These are phyloP conservation scores for Archips crataeganus DNA, from an alignment of 2,888 invertebrate genomes.

Conservation along the genomic window DNA sequence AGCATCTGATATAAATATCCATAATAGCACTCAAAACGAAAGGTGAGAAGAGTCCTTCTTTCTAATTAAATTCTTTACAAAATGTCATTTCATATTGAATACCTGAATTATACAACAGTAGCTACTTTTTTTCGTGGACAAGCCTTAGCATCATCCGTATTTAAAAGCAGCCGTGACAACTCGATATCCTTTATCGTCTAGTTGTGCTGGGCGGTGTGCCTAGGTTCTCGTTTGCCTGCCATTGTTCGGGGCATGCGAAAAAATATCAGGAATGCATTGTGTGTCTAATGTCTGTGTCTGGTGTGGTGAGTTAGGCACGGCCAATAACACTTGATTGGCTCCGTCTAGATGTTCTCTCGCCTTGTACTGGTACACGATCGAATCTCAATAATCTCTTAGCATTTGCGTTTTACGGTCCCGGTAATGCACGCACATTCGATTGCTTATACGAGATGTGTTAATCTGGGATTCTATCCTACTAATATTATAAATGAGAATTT, in stretches of 20 bases:
- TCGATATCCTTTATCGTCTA: conserved; percentile 30
- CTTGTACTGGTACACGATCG: not conserved
- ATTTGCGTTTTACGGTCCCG: no score
- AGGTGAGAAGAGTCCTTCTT: no score
- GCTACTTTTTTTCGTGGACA: no score
- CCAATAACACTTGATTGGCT: conserved; percentile 30
- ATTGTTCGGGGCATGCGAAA: conserved; percentile 65
- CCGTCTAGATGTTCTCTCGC: conserved; percentile 18
- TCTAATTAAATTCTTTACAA: no score
- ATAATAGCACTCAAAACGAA: no score
- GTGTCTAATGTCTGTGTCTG: conserved; percentile 13
- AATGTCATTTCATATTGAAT: no score
- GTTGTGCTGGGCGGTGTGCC: conserved; percentile 62
- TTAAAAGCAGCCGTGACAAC: conserved; percentile 15
- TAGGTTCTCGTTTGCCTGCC: conserved; percentile 68
- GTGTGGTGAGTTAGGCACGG: conserved; percentile 18
- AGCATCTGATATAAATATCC: no score
- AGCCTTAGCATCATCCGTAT: conserved; percentile 4
- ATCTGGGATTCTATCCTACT: no score
- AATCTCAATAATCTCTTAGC: not conserved
- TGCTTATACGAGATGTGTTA: no score
- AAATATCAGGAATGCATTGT: conserved; percentile 48
- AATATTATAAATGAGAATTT: no score
- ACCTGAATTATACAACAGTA: no score
- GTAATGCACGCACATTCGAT: no score